These are phyloP conservation scores for Drosophila kurseongensis DNA, from an alignment of 1,140 invertebrate species.

Conservation along the genomic window DNA sequence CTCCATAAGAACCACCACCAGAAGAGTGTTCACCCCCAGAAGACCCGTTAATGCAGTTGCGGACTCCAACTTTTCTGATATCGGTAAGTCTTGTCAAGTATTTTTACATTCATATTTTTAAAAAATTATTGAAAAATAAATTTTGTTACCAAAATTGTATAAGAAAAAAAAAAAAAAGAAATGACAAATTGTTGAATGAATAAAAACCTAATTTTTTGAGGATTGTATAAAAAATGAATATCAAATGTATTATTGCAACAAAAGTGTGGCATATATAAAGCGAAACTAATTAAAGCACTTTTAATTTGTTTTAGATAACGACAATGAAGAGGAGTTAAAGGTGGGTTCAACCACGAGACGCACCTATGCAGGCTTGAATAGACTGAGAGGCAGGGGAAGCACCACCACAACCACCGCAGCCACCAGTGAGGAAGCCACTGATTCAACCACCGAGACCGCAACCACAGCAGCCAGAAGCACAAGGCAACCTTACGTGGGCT, in stretches of 20 bases:
- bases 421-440: neutral
- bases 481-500: constrained; percentile 13
- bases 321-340: constrained; percentile 5
- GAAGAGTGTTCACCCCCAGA: neutral
- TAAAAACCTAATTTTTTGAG: too few relatives aligned
- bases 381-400: constrained; percentile 24
- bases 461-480: neutral
- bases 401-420: constrained; percentile 2
- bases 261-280: neutral
- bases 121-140: too few relatives aligned
- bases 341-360: constrained; percentile 24
- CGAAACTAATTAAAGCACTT: neutral
- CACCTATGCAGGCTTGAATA: constrained; percentile 9
- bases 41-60: neutral
- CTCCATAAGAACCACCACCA: neutral
- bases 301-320: neutral
- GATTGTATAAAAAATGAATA: too few relatives aligned
- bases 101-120: neutral
- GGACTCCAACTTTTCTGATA: neutral
- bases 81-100: neutral
- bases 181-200: too few relatives aligned
- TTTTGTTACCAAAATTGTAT: too few relatives aligned
- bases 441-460: constrained; percentile 7
- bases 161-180: too few relatives aligned
- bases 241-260: too few relatives aligned